These are phyloP conservation scores for Calidris pugnax DNA, from an alignment of 2,113 vertebrate genomes.

Conservation along the genomic window DNA sequence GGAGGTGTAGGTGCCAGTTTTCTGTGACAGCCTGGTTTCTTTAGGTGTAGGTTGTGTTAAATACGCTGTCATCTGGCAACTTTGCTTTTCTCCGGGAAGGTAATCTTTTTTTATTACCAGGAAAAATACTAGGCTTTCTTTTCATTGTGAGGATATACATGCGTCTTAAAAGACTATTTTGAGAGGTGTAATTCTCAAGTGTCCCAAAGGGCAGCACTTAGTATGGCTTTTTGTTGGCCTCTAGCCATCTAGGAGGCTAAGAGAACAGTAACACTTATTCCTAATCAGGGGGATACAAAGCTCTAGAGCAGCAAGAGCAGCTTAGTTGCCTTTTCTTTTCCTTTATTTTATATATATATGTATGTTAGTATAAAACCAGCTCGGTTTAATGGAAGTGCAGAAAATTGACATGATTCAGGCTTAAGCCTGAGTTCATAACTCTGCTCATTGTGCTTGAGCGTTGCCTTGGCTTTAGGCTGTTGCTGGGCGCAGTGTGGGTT, in stretches of 20 bases:
- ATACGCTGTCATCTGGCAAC: neutral
- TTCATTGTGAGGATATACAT: neutral
- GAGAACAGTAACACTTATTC: neutral
- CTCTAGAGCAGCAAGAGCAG: neutral
- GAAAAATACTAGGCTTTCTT: neutral
- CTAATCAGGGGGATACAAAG: neutral
- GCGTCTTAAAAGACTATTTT: neutral
- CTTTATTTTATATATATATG: neutral
- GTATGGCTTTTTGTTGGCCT: neutral
- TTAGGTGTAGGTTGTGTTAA: neutral
- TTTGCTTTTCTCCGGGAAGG: neutral
- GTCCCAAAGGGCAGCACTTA: neutral
- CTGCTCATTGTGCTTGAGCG: neutral
- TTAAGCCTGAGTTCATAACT: constrained; percentile 32
- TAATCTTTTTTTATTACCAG: neutral
- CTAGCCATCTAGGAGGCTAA: neutral
- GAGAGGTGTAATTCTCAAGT: neutral
- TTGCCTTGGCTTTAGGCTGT: neutral
- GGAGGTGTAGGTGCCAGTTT: neutral
- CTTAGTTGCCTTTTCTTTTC: neutral
- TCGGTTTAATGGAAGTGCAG: neutral
- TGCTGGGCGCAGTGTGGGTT: neutral
- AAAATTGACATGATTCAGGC: constrained; percentile 20
- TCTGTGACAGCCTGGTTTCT: neutral
- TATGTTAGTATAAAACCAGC: neutral